A percentile compares a stretch with the other conserved stretches of the same genome.
phyloP scores from a whole-genome alignment of 2,797 vertebrate species.

The Coranthus polyacanthus region DNA sequence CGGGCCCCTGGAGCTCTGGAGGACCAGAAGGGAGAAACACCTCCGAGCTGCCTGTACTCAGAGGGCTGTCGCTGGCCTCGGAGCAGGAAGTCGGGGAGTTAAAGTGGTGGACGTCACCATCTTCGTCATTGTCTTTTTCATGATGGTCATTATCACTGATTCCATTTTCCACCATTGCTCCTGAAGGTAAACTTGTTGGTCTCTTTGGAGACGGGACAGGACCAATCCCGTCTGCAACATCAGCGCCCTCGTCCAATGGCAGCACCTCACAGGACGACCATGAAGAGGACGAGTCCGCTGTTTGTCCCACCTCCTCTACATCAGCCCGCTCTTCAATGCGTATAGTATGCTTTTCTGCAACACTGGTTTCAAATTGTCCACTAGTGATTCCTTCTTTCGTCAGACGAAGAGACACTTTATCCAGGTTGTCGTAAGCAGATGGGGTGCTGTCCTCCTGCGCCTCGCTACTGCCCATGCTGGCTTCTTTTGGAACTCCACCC shows the following conservation, averaged over 20 bases:
- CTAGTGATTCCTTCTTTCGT: constrained; percentile 18
- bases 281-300: constrained; percentile 69
- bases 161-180: constrained; percentile 28
- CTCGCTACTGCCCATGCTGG: constrained; percentile 74
- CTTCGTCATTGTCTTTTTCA: constrained; percentile 25
- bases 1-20: constrained; percentile 57
- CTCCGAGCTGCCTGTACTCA: constrained; percentile 87
- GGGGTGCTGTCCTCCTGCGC: constrained; percentile 78
- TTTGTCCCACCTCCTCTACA: constrained; percentile 44
- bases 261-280: constrained; percentile 84
- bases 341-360: neutral
- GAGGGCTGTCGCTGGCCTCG: constrained; percentile 64
- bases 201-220: constrained; percentile 35
- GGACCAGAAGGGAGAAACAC: constrained; percentile 84
- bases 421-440: constrained; percentile 84
- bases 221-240: constrained; percentile 2
- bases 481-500: constrained; percentile 17
- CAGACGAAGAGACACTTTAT: constrained; percentile 29
- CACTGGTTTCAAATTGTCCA: constrained; percentile 4
- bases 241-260: constrained; percentile 66
- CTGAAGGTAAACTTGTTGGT: constrained; percentile 36
- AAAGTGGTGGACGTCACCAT: constrained; percentile 37
- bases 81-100: constrained; percentile 80
- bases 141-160: neutral
- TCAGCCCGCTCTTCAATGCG: constrained; percentile 20